Conservation (phyloP, 2,113 vertebrate genomes). For the Trichechus manatus region DNA sequence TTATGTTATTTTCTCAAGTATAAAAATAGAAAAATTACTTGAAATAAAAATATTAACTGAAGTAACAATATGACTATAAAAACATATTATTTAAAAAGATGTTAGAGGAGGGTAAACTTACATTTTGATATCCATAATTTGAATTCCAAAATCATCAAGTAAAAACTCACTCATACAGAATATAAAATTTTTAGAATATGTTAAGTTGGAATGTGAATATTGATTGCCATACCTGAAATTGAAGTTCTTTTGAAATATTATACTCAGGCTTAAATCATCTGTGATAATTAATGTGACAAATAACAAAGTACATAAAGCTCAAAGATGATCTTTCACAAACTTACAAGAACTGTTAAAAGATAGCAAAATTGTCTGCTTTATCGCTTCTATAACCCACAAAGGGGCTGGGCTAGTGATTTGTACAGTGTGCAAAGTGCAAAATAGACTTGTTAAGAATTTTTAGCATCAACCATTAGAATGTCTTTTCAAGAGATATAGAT, state of each 20-base stretch:
- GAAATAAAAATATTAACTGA: constrained; percentile 33
- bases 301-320: neutral
- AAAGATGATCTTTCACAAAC: neutral
- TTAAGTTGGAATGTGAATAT: neutral
- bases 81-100: neutral
- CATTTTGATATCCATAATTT: constrained; percentile 47
- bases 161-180: constrained; percentile 29
- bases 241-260: constrained; percentile 13
- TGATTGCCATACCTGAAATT: constrained; percentile 5
- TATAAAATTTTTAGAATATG: constrained; percentile 4
- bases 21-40: constrained; percentile 39
- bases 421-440: neutral
- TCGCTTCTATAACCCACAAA: neutral
- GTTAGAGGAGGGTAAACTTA: neutral
- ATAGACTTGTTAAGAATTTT: neutral
- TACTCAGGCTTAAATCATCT: neutral
- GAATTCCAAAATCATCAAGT: constrained; percentile 1
- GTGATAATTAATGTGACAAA: neutral
- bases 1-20: constrained; percentile 13
- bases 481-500: neutral
- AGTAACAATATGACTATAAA: neutral
- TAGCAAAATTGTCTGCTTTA: neutral
- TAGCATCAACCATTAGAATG: neutral
- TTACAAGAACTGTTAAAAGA: neutral
- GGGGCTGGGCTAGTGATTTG: neutral